Conservation (phyloP, 2,888 invertebrate genomes). For the Callyntrura sp. region DNA sequence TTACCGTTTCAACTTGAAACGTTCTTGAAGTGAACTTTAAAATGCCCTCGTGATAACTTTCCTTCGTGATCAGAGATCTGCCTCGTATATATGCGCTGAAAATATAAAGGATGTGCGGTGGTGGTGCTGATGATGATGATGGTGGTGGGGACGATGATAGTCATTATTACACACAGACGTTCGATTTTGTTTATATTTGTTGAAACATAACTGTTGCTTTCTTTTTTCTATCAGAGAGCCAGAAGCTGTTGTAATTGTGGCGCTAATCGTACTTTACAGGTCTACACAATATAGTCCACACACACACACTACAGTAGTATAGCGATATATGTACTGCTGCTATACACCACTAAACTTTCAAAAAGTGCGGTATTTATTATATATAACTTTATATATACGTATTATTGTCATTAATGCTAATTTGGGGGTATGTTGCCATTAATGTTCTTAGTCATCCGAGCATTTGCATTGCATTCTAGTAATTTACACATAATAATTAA, state of each 20-base stretch:
- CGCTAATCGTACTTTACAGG: too few relatives aligned
- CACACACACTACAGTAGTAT: too few relatives aligned
- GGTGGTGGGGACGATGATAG: neutral
- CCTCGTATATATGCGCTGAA: neutral
- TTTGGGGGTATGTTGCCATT: neutral
- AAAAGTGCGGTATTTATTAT: too few relatives aligned
- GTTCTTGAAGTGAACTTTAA: slow-evolving; percentile 75
- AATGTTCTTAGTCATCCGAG: neutral
- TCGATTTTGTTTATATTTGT: slow-evolving; percentile 4
- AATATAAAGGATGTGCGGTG: neutral
- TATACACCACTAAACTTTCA: too few relatives aligned
- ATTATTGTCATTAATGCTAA: too few relatives aligned
- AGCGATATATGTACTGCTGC: too few relatives aligned
- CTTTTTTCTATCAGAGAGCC: slow-evolving; percentile 1
- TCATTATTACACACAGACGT: neutral
- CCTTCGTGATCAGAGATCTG: slow-evolving; percentile 9
- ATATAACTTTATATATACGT: too few relatives aligned
- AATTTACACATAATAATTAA: slow-evolving; percentile 24
- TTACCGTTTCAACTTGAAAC: slow-evolving; percentile 78
- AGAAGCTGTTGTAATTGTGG: neutral
- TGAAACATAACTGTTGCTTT: slow-evolving; percentile 31
- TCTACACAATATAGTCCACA: too few relatives aligned
- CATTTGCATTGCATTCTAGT: slow-evolving; percentile 8
- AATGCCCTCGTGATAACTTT: slow-evolving; percentile 68
- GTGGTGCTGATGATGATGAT: neutral